These are phyloP conservation scores for Papilio machaon DNA, from an alignment of 1,140 invertebrate species.

Conservation along the genomic window DNA sequence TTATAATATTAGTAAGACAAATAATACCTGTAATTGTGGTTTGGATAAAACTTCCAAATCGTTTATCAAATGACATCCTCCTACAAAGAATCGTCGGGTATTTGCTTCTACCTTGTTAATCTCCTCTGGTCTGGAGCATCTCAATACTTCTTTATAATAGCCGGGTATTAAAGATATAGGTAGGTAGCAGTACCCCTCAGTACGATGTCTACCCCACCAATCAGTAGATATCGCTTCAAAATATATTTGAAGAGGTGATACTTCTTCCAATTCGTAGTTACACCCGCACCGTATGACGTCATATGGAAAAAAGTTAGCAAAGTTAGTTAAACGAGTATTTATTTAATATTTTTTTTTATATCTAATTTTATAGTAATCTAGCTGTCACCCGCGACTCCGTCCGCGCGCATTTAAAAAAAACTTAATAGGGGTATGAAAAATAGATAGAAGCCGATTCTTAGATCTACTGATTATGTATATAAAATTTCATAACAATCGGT, in stretches of 20 bases:
- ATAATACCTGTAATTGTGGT: conserved; percentile 58
- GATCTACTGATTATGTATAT: no score
- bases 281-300: not conserved
- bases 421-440: no score
- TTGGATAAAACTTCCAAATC: conserved; percentile 67
- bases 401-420: no score
- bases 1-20: not conserved
- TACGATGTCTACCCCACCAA: conserved; percentile 71
- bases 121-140: conserved; percentile 67
- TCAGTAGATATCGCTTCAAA: conserved; percentile 76
- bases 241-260: conserved; percentile 58
- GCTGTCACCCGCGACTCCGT: no score
- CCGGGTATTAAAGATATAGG: conserved; percentile 60
- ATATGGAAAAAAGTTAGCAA: not conserved
- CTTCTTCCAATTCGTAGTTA: conserved; percentile 50
- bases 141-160: conserved; percentile 47
- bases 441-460: no score
- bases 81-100: conserved; percentile 73
- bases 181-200: conserved; percentile 72
- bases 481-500: no score
- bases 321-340: not conserved
- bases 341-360: not conserved
- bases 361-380: not conserved
- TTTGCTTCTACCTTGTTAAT: conserved; percentile 58
- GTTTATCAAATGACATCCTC: conserved; percentile 73